Conservation (phyloP, 2,797 vertebrate species). For the Eutrigla gurnardus region DNA sequence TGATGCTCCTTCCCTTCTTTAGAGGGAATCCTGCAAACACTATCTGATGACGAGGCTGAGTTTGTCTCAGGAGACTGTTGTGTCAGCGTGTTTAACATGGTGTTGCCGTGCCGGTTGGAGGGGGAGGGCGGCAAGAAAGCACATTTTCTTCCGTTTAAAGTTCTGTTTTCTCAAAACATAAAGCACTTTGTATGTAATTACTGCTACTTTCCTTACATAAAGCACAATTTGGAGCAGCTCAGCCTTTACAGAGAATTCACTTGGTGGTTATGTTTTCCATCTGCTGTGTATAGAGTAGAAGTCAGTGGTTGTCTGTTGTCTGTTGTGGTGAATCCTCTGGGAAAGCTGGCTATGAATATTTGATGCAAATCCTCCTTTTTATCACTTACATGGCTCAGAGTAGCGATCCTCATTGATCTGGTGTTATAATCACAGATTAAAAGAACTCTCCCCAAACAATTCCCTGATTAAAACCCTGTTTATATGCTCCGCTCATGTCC, state of each 20-base stretch:
- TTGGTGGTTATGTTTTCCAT: slow-evolving; percentile 67
- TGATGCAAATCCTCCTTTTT: slow-evolving; percentile 83
- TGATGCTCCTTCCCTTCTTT: slow-evolving; percentile 46
- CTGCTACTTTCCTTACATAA: slow-evolving; percentile 53
- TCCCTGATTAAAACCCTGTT: slow-evolving; percentile 81
- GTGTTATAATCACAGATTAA: slow-evolving; percentile 84
- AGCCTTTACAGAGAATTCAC: slow-evolving; percentile 60
- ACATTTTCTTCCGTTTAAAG: slow-evolving; percentile 33
- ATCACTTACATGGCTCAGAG: slow-evolving; percentile 78
- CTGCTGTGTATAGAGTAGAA: slow-evolving; percentile 69
- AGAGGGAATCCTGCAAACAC: slow-evolving; percentile 37
- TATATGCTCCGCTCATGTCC: slow-evolving; percentile 65
- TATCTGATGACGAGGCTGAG: slow-evolving; percentile 32
- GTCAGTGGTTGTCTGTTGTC: slow-evolving; percentile 72
- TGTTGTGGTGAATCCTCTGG: slow-evolving; percentile 70
- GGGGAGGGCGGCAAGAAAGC: slow-evolving; percentile 12
- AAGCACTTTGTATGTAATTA: slow-evolving; percentile 66
- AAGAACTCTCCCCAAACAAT: slow-evolving; percentile 80
- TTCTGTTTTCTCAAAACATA: slow-evolving; percentile 50
- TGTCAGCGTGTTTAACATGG: slow-evolving; percentile 51
- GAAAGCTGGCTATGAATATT: slow-evolving; percentile 80
- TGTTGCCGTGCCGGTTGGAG: slow-evolving; percentile 28
- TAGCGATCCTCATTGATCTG: slow-evolving; percentile 82
- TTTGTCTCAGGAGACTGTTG: slow-evolving; percentile 48
- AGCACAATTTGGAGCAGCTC: slow-evolving; percentile 60